Evolutionary conservation across 1,140 invertebrate species (phyloP).

Genomic region (Holotrichia oblita): DNA sequence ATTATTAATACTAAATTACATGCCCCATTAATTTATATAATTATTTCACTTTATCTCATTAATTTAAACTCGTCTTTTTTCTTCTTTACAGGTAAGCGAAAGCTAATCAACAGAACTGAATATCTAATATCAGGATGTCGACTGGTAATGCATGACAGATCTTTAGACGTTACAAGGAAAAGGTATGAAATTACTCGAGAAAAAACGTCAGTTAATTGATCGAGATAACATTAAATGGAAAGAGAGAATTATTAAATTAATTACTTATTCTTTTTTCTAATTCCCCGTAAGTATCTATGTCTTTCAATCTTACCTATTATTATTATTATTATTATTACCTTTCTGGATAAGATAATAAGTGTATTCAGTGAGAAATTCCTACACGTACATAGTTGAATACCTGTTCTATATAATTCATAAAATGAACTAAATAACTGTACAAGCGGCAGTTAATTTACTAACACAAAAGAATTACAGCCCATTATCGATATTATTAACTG

Average conservation of each 20-base stretch:
- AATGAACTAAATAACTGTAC: not conserved
- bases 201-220: not conserved
- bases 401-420: not conserved
- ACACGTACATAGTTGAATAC: not conserved
- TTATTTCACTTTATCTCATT: too few relatives aligned
- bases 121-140: not conserved
- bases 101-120: not conserved
- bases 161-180: not conserved
- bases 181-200: not conserved
- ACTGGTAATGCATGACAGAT: not conserved
- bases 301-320: too few relatives aligned
- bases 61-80: too few relatives aligned
- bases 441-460: not conserved
- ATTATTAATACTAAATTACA: not conserved
- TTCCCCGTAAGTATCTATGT: too few relatives aligned
- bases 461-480: not conserved
- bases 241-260: too few relatives aligned
- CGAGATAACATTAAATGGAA: too few relatives aligned
- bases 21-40: not conserved
- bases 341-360: too few relatives aligned
- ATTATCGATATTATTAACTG: not conserved
- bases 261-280: too few relatives aligned
- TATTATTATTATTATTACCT: too few relatives aligned
- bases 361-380: not conserved
- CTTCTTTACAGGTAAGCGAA: constrained; percentile 6